Percentiles rank a stretch among this genome's conserved stretches.
These are phyloP conservation scores for Tinea semifulvella DNA, from an alignment of 2,888 invertebrate genomes.

Conservation along the genomic window DNA sequence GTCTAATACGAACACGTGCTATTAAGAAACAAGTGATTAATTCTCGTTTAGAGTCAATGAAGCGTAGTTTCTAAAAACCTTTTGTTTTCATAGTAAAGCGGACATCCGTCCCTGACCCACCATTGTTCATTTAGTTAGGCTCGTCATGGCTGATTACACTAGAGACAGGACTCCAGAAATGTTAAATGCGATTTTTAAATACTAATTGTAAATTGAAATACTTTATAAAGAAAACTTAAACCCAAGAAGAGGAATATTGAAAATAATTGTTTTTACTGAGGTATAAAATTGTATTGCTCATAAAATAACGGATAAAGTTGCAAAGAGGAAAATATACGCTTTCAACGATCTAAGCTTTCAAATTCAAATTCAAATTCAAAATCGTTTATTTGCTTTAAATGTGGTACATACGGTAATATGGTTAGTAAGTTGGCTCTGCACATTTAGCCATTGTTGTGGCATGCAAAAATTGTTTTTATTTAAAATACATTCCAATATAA, in stretches of 20 bases:
- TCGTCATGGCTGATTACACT: constrained; percentile 1
- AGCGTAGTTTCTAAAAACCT: not conserved
- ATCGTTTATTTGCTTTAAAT: too few species aligned
- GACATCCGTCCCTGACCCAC: constrained; percentile 6
- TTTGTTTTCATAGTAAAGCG: constrained; percentile 6
- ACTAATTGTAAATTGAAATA: not conserved
- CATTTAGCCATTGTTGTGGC: too few species aligned
- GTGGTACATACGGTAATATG: too few species aligned
- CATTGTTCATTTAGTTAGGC: constrained; percentile 8
- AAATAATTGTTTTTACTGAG: too few species aligned
- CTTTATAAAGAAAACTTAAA: too few species aligned
- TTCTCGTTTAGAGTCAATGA: constrained; percentile 7
- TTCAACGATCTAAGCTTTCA: constrained; percentile 29
- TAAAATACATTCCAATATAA: too few species aligned
- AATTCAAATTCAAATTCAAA: too few species aligned
- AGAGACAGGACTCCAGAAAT: not conserved
- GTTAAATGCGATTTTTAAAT: too few species aligned
- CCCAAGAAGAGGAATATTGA: too few species aligned
- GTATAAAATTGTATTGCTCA: not conserved
- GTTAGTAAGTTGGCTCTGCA: too few species aligned
- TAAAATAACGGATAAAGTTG: constrained; percentile 7
- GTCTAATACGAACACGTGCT: not conserved
- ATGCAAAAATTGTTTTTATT: too few species aligned
- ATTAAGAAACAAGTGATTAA: constrained; percentile 3
- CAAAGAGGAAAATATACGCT: constrained; percentile 24